Conservation (phyloP, 1,140 invertebrate genomes). For the Macrotrachela quadricornifera region DNA sequence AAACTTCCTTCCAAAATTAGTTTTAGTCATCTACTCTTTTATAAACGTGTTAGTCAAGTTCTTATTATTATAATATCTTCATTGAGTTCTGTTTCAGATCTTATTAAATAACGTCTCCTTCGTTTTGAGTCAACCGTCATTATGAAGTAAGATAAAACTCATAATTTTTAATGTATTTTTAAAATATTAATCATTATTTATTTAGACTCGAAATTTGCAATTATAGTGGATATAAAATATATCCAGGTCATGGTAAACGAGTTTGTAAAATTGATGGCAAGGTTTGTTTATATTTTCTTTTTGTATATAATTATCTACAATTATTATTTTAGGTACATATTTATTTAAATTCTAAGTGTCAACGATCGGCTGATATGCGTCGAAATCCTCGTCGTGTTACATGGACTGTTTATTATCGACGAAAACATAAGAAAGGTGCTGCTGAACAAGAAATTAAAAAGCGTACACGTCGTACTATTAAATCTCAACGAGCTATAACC, state of each 20-base stretch:
- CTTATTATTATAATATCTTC: too few relatives aligned
- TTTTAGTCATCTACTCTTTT: too few relatives aligned
- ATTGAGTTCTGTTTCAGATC: too few relatives aligned
- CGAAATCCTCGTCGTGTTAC: constrained; percentile 94
- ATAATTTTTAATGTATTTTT: too few relatives aligned
- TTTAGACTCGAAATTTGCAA: constrained; percentile 84
- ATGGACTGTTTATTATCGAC: constrained; percentile 95
- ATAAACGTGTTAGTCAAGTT: too few relatives aligned
- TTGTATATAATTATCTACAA: constrained; percentile 10
- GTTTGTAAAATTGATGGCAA: constrained; percentile 94
- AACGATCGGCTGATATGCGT: constrained; percentile 79
- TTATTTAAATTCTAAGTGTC: constrained; percentile 88
- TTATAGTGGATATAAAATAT: constrained; percentile 97
- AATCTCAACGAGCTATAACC: constrained; percentile 89
- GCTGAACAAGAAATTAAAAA: constrained; percentile 79
- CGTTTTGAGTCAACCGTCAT: too few relatives aligned
- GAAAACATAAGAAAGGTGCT: constrained; percentile 90
- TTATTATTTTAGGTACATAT: constrained; percentile 53
- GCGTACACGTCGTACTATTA: constrained; percentile 72
- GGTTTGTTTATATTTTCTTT: too few relatives aligned
- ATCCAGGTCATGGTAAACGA: constrained; percentile 97
- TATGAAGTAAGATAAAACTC: too few relatives aligned
- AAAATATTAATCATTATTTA: too few relatives aligned
- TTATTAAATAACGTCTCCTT: too few relatives aligned
- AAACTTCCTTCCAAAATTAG: too few relatives aligned